Percentiles rank a stretch among this genome's conserved stretches.
Conservation (phyloP, 2,113 vertebrate species). For the Ciconia boyciana region DNA sequence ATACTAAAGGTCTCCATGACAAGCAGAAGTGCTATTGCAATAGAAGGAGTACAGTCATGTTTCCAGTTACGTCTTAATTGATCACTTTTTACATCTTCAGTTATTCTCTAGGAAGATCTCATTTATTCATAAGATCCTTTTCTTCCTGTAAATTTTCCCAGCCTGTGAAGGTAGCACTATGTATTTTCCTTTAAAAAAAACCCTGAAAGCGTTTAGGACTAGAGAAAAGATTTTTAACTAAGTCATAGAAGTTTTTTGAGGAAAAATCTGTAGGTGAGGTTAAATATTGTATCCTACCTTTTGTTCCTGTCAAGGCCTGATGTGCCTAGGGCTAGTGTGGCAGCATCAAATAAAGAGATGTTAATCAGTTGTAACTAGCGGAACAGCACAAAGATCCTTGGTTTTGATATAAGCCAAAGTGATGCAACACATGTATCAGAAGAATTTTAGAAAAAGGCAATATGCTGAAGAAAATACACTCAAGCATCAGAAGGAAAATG, state of each 20-base stretch:
- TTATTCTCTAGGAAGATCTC: neutral
- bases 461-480: neutral
- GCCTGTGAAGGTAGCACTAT: neutral
- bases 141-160: neutral
- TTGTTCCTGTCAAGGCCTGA: neutral
- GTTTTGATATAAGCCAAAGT: neutral
- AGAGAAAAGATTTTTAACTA: neutral
- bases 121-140: neutral
- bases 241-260: neutral
- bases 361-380: neutral
- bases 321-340: neutral
- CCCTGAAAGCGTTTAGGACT: neutral
- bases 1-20: neutral
- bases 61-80: neutral
- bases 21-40: neutral
- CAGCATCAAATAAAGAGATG: neutral
- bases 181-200: neutral
- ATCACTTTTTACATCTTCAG: neutral
- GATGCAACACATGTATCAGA: neutral
- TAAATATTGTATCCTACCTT: slow-evolving; percentile 16
- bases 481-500: neutral
- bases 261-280: neutral
- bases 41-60: neutral
- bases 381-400: neutral
- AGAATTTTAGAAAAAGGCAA: neutral